Evolutionary conservation across 2,888 invertebrate genomes (phyloP).

Genomic region (Frankliniella intonsa): DNA sequence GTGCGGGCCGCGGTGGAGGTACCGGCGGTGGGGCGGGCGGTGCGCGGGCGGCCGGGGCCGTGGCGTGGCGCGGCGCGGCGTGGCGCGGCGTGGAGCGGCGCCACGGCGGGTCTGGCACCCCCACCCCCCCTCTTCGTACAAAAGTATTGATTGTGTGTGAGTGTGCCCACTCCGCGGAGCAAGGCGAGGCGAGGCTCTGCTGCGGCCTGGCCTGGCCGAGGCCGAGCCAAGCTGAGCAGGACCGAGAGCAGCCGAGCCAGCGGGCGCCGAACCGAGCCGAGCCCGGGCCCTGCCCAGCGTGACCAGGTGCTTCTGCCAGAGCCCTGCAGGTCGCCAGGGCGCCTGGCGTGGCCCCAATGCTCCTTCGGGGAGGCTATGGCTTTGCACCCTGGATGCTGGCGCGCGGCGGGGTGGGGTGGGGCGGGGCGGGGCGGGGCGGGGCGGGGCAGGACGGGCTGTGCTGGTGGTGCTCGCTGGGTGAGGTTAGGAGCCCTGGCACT

Average conservation of each 20-base stretch:
- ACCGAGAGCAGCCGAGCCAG: not conserved
- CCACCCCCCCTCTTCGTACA: constrained; percentile 1
- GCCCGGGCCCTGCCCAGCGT: not conserved
- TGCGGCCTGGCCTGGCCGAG: not conserved
- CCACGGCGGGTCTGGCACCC: not conserved
- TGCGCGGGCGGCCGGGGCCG: not conserved
- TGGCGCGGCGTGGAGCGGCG: not conserved
- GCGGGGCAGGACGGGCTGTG: not conserved
- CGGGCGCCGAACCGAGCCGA: not conserved
- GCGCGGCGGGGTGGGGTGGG: not conserved
- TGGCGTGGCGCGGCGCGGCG: not conserved
- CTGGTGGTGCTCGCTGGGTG: not conserved
- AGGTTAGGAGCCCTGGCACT: not conserved
- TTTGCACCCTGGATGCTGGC: not conserved
- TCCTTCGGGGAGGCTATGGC: not conserved
- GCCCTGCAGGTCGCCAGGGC: not conserved
- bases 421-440: not conserved
- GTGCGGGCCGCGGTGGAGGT: not conserved
- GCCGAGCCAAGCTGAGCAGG: not conserved
- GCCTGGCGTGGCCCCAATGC: not conserved
- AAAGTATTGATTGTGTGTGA: constrained; percentile 23
- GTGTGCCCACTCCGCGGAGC: not conserved
- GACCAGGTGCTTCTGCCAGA: constrained; percentile 6
- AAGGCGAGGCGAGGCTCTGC: not conserved
- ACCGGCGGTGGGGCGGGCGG: not conserved